Evolutionary conservation across 2,113 vertebrate species (phyloP).

Genomic region (Phylloscopus whistleri): DNA sequence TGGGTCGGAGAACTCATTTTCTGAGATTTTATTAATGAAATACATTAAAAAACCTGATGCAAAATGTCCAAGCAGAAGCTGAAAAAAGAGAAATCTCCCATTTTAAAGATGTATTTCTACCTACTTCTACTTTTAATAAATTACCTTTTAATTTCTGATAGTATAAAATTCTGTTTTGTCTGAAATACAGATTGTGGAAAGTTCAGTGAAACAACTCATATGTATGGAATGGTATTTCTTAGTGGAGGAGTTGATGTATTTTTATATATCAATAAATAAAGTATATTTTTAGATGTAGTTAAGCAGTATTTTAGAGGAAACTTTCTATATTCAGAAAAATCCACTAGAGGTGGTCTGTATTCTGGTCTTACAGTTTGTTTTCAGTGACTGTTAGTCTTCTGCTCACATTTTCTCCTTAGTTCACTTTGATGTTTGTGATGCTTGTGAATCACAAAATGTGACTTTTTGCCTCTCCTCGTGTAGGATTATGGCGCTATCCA

Average conservation of each 20-base stretch:
- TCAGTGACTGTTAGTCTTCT: background rate
- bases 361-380: background rate
- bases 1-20: background rate
- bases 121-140: background rate
- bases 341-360: background rate
- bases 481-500: conserved; percentile 75
- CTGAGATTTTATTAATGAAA: background rate
- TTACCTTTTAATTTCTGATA: background rate
- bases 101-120: background rate
- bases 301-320: background rate
- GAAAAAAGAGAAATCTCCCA: background rate
- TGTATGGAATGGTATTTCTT: background rate
- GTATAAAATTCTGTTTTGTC: background rate
- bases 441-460: background rate
- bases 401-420: background rate
- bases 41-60: background rate
- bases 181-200: background rate
- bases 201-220: background rate
- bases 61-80: background rate
- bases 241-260: background rate
- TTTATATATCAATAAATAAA: background rate
- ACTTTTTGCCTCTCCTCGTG: background rate
- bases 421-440: background rate
- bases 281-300: background rate
- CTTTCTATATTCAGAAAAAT: background rate